Percentiles rank a stretch among this genome's conserved stretches.
Conservation (phyloP, 64 coral and sea anemone genomes). For the Actinia tenebrosa region DNA sequence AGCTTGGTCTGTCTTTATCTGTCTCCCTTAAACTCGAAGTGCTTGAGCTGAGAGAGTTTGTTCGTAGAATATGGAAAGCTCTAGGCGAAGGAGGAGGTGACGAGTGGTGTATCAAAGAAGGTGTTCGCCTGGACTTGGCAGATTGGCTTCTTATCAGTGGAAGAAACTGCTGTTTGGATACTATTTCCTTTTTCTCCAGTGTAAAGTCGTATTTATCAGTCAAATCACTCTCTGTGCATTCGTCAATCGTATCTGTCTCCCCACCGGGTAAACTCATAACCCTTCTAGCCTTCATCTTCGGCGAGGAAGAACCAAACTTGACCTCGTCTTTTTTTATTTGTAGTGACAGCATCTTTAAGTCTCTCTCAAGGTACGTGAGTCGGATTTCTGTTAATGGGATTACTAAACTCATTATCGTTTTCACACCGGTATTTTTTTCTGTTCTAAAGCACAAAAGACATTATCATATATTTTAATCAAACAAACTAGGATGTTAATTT, state of each 20-base stretch:
- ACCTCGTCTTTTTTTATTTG: constrained; percentile 73
- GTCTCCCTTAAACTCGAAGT: background rate
- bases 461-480: no score
- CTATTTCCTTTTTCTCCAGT: background rate
- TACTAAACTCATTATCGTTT: background rate
- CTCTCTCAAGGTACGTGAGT: constrained; percentile 27
- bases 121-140: constrained; percentile 31
- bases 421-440: no score
- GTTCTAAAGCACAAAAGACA: no score
- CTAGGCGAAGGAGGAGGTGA: constrained; percentile 1
- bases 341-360: constrained; percentile 61
- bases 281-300: constrained; percentile 6
- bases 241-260: background rate
- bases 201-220: background rate
- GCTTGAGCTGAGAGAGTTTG: background rate
- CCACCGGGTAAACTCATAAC: background rate
- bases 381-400: background rate
- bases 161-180: constrained; percentile 14
- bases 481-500: no score
- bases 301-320: constrained; percentile 14
- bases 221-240: background rate
- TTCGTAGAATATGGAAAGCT: background rate
- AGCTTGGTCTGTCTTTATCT: background rate
- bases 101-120: constrained; percentile 5
- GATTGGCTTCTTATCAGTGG: constrained; percentile 49